Percentiles rank a stretch among this genome's conserved stretches.
phyloP scores from a whole-genome alignment of 2,888 invertebrate species.

The Agrochola macilenta region DNA sequence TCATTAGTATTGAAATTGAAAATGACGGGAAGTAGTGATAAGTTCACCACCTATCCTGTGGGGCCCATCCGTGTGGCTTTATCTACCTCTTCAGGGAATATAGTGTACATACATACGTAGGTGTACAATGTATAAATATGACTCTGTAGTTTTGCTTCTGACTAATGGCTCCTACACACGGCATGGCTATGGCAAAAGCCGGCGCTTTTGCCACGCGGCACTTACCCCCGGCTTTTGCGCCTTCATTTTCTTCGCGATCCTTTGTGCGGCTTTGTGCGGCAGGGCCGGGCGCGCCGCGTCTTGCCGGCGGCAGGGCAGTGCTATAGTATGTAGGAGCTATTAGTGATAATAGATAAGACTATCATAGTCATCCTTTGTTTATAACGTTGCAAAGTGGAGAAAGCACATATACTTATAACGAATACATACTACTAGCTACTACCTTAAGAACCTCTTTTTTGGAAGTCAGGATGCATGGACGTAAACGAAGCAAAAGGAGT shows the following conservation, averaged over 20 bases:
- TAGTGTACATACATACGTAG: neutral
- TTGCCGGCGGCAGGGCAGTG: too few species aligned
- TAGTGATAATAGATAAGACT: too few species aligned
- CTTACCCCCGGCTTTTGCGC: too few species aligned
- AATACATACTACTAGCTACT: neutral
- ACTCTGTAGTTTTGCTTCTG: neutral
- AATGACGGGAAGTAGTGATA: neutral
- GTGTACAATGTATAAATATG: too few species aligned
- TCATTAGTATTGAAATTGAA: constrained; percentile 16
- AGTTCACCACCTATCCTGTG: neutral
- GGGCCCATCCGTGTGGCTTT: neutral
- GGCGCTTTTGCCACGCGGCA: too few species aligned
- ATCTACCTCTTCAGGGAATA: constrained; percentile 2
- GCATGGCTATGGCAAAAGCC: too few species aligned
- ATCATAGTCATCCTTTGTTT: neutral
- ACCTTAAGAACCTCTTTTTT: neutral
- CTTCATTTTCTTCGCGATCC: too few species aligned
- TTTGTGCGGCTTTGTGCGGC: too few species aligned
- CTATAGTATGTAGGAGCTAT: too few species aligned
- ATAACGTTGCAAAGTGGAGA: neutral
- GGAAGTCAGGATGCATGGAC: neutral
- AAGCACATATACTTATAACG: neutral
- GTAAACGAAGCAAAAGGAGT: neutral
- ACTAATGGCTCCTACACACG: too few species aligned
- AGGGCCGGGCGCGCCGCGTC: too few species aligned